Percentiles rank a stretch among this genome's conserved stretches.
These are phyloP conservation scores for Vandiemenella viatica DNA, from an alignment of 2,888 invertebrate genomes.

Conservation along the genomic window DNA sequence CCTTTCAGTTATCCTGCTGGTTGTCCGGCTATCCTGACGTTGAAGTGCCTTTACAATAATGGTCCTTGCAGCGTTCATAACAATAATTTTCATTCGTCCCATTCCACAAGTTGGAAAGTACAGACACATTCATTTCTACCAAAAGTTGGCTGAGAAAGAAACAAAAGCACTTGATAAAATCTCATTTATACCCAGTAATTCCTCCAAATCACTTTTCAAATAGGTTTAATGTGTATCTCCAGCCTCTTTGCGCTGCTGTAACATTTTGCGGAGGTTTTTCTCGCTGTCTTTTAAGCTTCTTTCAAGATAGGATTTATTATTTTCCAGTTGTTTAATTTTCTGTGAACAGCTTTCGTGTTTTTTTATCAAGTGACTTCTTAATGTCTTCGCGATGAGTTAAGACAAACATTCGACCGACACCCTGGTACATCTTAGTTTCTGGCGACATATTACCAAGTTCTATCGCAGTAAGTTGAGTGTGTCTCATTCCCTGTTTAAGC, in stretches of 20 bases:
- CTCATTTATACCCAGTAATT: too few relatives aligned
- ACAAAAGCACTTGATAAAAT: too few relatives aligned
- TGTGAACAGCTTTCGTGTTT: slow-evolving; percentile 38
- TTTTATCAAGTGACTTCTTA: slow-evolving; percentile 43
- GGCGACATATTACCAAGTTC: slow-evolving; percentile 40
- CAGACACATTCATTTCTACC: too few relatives aligned
- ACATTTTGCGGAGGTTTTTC: slow-evolving; percentile 71
- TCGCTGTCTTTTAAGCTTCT: slow-evolving; percentile 70
- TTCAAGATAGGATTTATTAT: slow-evolving; percentile 65
- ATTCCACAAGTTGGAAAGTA: too few relatives aligned
- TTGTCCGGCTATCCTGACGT: too few relatives aligned
- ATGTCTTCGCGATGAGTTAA: slow-evolving; percentile 49
- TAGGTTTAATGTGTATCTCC: too few relatives aligned
- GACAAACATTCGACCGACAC: slow-evolving; percentile 74
- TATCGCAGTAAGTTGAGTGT: slow-evolving; percentile 54
- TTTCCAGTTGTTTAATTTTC: slow-evolving; percentile 54
- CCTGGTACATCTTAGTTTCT: slow-evolving; percentile 58
- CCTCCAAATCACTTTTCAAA: too few relatives aligned
- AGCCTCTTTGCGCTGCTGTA: slow-evolving; percentile 45
- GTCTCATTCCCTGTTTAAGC: slow-evolving; percentile 48
- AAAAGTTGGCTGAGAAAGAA: too few relatives aligned
- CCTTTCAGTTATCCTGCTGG: too few relatives aligned
- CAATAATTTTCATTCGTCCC: too few relatives aligned
- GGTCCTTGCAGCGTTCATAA: too few relatives aligned
- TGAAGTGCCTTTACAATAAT: too few relatives aligned